Conservation (phyloP, 2,113 vertebrate species). For the Ovis aries region ARS-UI_Ramb_v3.0 NC_056066.1:77453001-77453500, state of each 20-base stretch:
- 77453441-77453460: not conserved
- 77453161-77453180: not conserved
- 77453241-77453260: not conserved
- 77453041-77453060: not conserved
- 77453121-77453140: not conserved
- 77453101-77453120: not conserved
- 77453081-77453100: not conserved
- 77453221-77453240: not conserved
- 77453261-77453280: not conserved
- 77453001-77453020: slow-evolving; percentile 63
- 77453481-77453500: not conserved
- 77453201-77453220: not conserved
- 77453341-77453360: not conserved
- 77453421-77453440: not conserved
- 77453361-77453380: not conserved
- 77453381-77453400: not conserved
- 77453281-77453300: not conserved
- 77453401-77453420: not conserved
- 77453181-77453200: not conserved
- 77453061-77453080: not conserved
- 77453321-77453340: not conserved
- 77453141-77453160: not conserved
- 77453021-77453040: not conserved
- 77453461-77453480: not conserved
- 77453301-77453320: not conserved